Percentiles rank a stretch among this genome's conserved stretches.
Conservation (phyloP, 2,113 vertebrate species). For the Procavia capensis region DNA sequence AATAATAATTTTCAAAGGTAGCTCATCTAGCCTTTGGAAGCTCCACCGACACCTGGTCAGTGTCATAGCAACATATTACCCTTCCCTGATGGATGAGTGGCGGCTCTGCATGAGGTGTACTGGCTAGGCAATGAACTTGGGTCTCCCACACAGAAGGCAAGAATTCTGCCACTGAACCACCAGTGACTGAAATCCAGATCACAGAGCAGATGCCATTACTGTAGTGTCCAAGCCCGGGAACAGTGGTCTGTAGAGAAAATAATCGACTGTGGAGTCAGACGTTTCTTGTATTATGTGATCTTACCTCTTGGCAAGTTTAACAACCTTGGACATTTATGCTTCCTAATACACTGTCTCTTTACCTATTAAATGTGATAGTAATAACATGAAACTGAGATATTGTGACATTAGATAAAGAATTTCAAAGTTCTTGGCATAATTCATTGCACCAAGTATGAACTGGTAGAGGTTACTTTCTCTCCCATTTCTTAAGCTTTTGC, state of each 20-base stretch:
- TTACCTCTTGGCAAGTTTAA: not conserved
- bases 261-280: not conserved
- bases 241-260: not conserved
- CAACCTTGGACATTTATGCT: not conserved
- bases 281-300: no score
- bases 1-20: no score
- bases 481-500: not conserved
- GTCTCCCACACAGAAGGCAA: no score
- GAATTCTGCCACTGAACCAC: no score
- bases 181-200: not conserved
- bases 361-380: not conserved
- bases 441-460: not conserved
- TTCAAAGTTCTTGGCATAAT: not conserved
- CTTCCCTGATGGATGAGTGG: no score
- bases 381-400: not conserved
- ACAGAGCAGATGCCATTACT: not conserved
- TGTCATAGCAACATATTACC: no score
- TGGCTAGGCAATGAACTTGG: no score
- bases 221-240: fast-evolving
- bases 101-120: no score
- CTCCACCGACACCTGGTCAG: no score
- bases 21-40: no score
- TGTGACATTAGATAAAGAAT: not conserved
- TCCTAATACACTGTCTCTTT: not conserved
- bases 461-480: not conserved